A percentile compares a stretch with the other conserved stretches of the same genome.
These are phyloP conservation scores for Fringilla coelebs DNA, from an alignment of 2,797 vertebrate species.

Conservation along the genomic window DNA sequence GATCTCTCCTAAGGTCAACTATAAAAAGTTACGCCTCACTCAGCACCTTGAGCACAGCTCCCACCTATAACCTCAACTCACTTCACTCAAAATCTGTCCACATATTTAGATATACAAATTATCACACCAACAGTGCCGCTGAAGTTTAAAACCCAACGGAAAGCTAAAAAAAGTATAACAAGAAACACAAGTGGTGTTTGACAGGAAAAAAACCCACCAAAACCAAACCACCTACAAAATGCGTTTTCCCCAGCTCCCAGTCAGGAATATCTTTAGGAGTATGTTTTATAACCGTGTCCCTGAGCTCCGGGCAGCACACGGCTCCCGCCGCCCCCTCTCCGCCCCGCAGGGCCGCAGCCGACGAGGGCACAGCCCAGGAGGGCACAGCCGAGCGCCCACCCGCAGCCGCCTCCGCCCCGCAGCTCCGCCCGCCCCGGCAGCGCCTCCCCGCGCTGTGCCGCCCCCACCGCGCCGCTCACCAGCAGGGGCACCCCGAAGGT, in stretches of 20 bases:
- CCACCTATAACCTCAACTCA: neutral
- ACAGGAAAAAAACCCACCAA: rapidly evolving
- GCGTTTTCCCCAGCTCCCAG: neutral
- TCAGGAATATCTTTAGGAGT: rapidly evolving
- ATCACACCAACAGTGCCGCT: rapidly evolving
- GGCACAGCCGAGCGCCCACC: neutral
- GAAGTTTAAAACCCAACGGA: rapidly evolving
- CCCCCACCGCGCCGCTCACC: neutral
- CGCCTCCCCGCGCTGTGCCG: neutral
- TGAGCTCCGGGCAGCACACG: rapidly evolving
- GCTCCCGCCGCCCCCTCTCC: neutral
- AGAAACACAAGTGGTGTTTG: rapidly evolving
- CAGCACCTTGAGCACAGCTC: neutral
- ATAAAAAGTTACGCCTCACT: neutral
- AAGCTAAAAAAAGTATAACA: neutral
- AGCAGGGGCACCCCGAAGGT: neutral
- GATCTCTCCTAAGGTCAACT: neutral
- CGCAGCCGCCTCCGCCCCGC: neutral
- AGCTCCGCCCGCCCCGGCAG: neutral
- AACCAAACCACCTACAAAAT: neutral
- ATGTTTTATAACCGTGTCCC: rapidly evolving
- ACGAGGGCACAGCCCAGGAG: too few relatives aligned
- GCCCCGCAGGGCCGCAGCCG: neutral
- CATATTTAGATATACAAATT: neutral
- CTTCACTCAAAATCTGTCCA: neutral